Conservation (phyloP, 1,140 invertebrate genomes). For the Lucilia cuprina region DNA sequence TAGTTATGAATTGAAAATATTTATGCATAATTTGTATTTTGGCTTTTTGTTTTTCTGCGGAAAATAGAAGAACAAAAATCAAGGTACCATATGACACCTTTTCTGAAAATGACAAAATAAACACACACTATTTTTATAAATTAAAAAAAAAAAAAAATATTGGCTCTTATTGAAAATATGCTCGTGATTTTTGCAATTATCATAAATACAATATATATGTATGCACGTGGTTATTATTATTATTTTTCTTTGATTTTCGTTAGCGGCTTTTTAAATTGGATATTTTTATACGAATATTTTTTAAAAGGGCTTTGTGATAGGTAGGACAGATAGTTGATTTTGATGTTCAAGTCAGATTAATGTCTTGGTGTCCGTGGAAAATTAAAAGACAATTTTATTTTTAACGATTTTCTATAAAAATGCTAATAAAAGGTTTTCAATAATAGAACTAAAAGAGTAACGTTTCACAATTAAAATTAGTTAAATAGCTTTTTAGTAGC, state of each 20-base stretch:
- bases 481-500: too few species aligned
- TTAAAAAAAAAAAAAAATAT: background rate
- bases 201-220: background rate
- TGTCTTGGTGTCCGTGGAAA: background rate
- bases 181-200: constrained; percentile 3
- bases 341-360: background rate
- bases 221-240: constrained; percentile 1
- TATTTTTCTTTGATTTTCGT: background rate
- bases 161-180: background rate
- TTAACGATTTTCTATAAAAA: background rate
- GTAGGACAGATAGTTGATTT: background rate
- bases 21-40: background rate
- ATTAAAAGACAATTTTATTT: background rate
- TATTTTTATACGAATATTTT: background rate
- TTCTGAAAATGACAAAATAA: background rate
- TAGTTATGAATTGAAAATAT: background rate
- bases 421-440: too few species aligned
- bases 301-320: background rate
- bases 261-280: background rate
- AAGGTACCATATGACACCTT: background rate
- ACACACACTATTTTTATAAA: background rate
- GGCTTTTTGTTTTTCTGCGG: background rate
- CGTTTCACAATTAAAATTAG: too few species aligned
- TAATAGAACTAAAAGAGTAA: too few species aligned
- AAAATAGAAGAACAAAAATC: background rate